Percentiles rank a stretch among this genome's conserved stretches.
Evolutionary conservation across 2,888 invertebrate genomes (phyloP).

Genomic region (Hipparchia semele): DNA sequence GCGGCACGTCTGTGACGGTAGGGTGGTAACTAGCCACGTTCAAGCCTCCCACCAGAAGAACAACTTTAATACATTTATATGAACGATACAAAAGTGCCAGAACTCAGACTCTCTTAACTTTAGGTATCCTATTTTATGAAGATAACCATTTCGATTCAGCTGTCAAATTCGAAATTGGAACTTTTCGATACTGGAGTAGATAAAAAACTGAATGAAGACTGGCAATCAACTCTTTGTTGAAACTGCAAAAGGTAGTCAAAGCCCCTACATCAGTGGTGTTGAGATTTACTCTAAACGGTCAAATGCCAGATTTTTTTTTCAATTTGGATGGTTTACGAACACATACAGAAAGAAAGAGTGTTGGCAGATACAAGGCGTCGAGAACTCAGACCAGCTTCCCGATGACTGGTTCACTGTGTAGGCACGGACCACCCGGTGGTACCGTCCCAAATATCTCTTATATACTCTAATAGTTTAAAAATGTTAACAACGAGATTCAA

Average conservation of each 20-base stretch:
- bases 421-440: slow-evolving; percentile 61
- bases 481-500: slow-evolving; percentile 59
- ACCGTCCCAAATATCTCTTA: slow-evolving; percentile 16
- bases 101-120: too few species aligned
- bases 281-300: slow-evolving; percentile 76
- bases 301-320: slow-evolving; percentile 69
- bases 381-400: slow-evolving; percentile 64
- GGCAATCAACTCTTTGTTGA: background rate
- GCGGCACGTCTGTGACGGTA: too few species aligned
- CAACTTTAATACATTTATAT: too few species aligned
- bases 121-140: too few species aligned
- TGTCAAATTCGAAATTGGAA: too few species aligned
- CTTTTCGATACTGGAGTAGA: too few species aligned
- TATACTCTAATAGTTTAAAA: slow-evolving; percentile 33
- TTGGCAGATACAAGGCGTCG: slow-evolving; percentile 58
- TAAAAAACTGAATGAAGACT: too few species aligned
- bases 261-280: slow-evolving; percentile 73
- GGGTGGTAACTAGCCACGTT: too few species aligned
- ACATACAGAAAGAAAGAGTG: slow-evolving; percentile 64
- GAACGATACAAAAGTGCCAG: too few species aligned
- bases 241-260: slow-evolving; percentile 59
- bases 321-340: slow-evolving; percentile 60
- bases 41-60: too few species aligned
- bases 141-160: too few species aligned
- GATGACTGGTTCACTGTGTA: slow-evolving; percentile 69